Evolutionary conservation across 2,797 vertebrate species (phyloP), one percentile per base, ranked within the genome.

Genomic region (Cyclura pinguis): DNA sequence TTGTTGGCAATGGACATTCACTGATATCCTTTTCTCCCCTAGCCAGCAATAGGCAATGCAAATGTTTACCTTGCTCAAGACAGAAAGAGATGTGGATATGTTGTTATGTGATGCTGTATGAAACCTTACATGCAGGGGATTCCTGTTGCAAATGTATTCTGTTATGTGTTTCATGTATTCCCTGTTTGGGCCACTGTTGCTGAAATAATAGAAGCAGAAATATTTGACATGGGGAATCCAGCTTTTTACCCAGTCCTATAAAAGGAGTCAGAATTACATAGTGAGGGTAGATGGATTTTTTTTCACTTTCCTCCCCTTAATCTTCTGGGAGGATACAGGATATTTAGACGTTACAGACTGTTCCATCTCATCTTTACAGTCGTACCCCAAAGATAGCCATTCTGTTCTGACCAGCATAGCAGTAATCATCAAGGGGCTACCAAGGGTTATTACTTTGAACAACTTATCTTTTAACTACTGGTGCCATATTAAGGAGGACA

Each of bases 401-500:
- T 90, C 52, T 85, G 35, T 91, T 35, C 62, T 29, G 84, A 93
- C 95, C 87, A 85, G 93, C 83, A 88, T 83, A 55, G 13, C 7
- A 82, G 59, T 13, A 88, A 78, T 47, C 85, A 22, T 32, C 27
- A 8, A 80, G n/a, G 83, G 29, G 80, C 29, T 18, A 2, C 42
- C 88, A 78, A 1, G 38, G 76, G n/a, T 59, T 84, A 84, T 62
- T 47, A 90, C 6, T 3, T 90, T 73, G 80, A 84, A 38, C 77
- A 42, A 85, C 82, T 87, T 80, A 80, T 22, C 57, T 72, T 83
- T 93, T 87, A 81, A 91, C 83, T 88, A 92, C 82, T 89, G 86
- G 64, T 92, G 90, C 80, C 94, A 91, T 89, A 94, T 89, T 86
- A 62, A 86, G 74, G 84, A 94, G 42, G 59, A 74, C 86, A 67